Evolutionary conservation across 2,113 vertebrate genomes (phyloP).

Genomic region (Phodopus roborovskii): DNA sequence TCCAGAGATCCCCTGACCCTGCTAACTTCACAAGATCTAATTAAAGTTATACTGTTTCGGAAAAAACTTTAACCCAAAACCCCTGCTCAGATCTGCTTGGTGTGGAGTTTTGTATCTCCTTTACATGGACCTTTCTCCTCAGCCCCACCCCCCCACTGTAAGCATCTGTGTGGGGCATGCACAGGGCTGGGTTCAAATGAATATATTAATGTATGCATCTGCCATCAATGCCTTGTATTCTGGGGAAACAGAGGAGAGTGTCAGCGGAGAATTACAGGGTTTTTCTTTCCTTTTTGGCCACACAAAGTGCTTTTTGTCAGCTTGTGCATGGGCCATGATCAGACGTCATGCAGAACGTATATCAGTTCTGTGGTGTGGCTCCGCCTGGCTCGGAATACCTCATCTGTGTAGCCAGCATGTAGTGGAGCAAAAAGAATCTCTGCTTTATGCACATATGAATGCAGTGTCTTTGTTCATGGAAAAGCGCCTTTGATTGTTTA

Average conservation of each 20-base stretch:
- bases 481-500: conserved; percentile 72
- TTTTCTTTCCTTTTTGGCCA: background rate
- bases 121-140: background rate
- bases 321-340: conserved; percentile 53
- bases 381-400: conserved; percentile 85
- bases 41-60: conserved; percentile 22
- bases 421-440: conserved; percentile 72
- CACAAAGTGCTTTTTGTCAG: conserved; percentile 85
- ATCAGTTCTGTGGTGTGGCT: conserved; percentile 65
- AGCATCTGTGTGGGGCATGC: background rate
- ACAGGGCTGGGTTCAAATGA: background rate
- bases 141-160: background rate
- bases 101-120: background rate
- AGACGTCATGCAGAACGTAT: conserved; percentile 73
- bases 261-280: conserved; percentile 69
- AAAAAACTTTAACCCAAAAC: conserved; percentile 12
- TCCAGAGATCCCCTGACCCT: background rate
- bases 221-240: background rate
- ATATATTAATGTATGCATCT: conserved; percentile 7
- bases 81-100: background rate
- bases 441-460: conserved; percentile 79
- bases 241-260: conserved; percentile 60
- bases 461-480: conserved; percentile 82
- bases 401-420: conserved; percentile 79
- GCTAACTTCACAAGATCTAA: background rate